phyloP scores from a whole-genome alignment of 2,888 invertebrate species.

The Heliconius erato region DNA sequence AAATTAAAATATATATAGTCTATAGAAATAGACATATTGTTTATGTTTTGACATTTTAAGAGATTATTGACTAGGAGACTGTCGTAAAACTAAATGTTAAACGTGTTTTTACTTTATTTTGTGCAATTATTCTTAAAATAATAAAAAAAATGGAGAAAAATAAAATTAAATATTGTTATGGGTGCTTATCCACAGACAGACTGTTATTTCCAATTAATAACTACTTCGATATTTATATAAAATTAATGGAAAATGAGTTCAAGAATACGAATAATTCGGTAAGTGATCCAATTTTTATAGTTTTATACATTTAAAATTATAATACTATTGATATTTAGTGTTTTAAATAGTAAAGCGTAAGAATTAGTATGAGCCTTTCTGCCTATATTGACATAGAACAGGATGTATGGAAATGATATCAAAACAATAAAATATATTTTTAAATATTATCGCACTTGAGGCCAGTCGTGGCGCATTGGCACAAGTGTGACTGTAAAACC shows the following conservation, averaged over 20 bases:
- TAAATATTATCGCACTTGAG: background rate
- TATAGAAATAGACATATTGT: background rate
- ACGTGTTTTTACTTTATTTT: conserved; percentile 7
- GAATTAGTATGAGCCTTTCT: conserved; percentile 18
- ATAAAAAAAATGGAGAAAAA: background rate
- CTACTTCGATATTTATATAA: conserved; percentile 41
- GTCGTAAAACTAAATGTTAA: conserved; percentile 17
- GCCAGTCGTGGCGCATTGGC: no score
- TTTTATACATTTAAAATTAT: background rate
- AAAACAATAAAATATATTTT: background rate
- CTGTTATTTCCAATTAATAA: conserved; percentile 39
- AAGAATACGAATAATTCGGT: conserved; percentile 3
- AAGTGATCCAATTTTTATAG: background rate
- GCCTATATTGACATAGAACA: conserved; percentile 24
- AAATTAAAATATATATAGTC: background rate
- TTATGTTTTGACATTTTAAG: conserved; percentile 21
- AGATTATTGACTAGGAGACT: conserved; percentile 32
- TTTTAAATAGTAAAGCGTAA: background rate
- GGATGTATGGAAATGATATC: background rate
- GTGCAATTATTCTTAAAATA: background rate
- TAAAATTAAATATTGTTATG: conserved; percentile 35
- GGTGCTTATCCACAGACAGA: conserved; percentile 50
- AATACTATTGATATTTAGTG: background rate
- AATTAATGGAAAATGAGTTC: conserved; percentile 38
- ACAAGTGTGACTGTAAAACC: no score